Evolutionary conservation across 2,113 vertebrate species (phyloP).

Genomic region (Coturnix japonica): DNA sequence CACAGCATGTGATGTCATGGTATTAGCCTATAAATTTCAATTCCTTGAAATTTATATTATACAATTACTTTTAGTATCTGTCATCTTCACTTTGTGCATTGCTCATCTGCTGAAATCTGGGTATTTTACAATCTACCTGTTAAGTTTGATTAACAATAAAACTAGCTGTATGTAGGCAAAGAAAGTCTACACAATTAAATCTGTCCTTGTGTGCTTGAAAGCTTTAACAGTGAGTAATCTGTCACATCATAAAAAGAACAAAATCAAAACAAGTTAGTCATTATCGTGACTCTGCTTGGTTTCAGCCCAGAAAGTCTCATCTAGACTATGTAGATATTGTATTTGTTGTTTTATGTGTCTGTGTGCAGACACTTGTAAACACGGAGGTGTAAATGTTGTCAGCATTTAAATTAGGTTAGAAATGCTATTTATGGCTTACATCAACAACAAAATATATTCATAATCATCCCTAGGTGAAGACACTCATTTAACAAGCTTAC

Average conservation of each 20-base stretch:
- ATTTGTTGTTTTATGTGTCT: constrained; percentile 50
- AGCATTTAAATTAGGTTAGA: constrained; percentile 69
- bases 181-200: not conserved
- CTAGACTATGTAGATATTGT: constrained; percentile 9
- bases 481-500: constrained; percentile 72
- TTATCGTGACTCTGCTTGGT: constrained; percentile 15
- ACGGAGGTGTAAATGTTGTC: constrained; percentile 43
- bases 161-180: not conserved
- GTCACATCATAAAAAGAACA: not conserved
- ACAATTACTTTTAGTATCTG: not conserved
- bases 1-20: constrained; percentile 12
- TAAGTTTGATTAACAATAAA: constrained; percentile 2
- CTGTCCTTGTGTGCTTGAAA: not conserved
- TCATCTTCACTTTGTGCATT: not conserved
- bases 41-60: not conserved
- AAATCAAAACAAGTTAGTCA: constrained; percentile 49
- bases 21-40: constrained; percentile 16
- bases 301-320: constrained; percentile 1
- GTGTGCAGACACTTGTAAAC: constrained; percentile 53
- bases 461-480: constrained; percentile 73
- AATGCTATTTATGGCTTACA: constrained; percentile 56
- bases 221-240: not conserved
- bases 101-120: not conserved
- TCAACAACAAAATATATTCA: constrained; percentile 53
- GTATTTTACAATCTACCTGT: constrained; percentile 8